phyloP scores from a whole-genome alignment of 2,113 vertebrate genomes.

The Oreochromis niloticus region DNA sequence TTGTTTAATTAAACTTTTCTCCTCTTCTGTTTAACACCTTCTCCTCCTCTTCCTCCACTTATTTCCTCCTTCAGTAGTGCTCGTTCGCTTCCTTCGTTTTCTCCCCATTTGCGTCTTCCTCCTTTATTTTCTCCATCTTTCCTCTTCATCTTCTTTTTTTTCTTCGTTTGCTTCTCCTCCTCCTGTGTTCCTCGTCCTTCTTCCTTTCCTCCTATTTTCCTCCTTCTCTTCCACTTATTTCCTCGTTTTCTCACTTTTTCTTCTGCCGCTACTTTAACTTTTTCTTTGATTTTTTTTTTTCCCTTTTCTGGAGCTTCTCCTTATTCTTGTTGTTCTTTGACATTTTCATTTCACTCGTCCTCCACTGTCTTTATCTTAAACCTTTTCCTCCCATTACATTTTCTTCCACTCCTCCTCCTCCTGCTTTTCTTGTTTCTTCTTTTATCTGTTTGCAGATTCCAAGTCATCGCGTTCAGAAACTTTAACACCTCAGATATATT shows the following conservation, averaged over 20 bases:
- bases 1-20: background rate
- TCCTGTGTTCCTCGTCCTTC: fast-evolving
- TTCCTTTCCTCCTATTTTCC: background rate
- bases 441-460: fast-evolving
- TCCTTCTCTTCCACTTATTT: background rate
- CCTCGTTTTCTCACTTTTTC: background rate
- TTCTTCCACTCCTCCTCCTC: background rate
- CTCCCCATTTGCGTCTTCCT: background rate
- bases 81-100: background rate
- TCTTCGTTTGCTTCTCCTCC: background rate
- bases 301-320: fast-evolving
- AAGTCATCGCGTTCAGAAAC: background rate
- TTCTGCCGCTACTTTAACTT: fast-evolving
- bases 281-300: background rate
- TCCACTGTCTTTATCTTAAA: background rate
- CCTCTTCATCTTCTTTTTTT: background rate
- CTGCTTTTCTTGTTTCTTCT: background rate
- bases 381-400: background rate
- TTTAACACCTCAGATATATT: fast-evolving
- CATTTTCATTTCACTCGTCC: background rate
- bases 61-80: background rate
- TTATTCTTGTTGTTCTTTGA: background rate
- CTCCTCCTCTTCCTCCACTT: background rate
- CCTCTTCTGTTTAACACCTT: background rate
- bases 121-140: background rate